Evolutionary conservation across 2,888 invertebrate species (phyloP).

Genomic region (Imbricaverruca yamaguchii): DNA sequence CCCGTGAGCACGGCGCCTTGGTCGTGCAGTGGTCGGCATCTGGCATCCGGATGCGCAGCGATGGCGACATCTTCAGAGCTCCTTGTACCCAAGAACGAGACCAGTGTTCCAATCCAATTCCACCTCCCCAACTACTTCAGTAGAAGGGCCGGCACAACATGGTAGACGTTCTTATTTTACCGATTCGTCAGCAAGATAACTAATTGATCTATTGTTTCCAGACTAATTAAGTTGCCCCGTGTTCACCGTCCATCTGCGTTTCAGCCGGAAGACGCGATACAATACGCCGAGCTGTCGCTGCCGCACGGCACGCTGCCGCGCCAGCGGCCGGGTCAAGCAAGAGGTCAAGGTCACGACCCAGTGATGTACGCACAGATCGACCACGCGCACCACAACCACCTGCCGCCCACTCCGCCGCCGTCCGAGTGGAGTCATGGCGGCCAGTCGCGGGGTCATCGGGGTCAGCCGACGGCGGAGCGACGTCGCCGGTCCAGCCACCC

Average conservation of each 20-base stretch:
- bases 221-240: too few species aligned
- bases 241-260: background rate
- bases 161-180: too few species aligned
- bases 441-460: background rate
- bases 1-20: too few species aligned
- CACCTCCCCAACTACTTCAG: too few species aligned
- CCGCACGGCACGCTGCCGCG: background rate
- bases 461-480: background rate
- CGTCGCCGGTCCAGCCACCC: background rate
- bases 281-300: slow-evolving; percentile 2
- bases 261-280: slow-evolving; percentile 2
- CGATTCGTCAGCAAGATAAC: too few species aligned
- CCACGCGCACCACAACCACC: slow-evolving; percentile 1
- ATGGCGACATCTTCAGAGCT: too few species aligned
- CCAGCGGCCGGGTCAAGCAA: background rate
- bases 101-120: too few species aligned
- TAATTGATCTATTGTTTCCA: too few species aligned
- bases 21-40: too few species aligned
- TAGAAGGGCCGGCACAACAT: too few species aligned
- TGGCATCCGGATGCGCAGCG: too few species aligned
- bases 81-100: too few species aligned
- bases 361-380: background rate
- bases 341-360: background rate
- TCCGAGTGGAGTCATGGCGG: background rate
- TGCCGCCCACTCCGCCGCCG: slow-evolving; percentile 4